These are phyloP conservation scores for Pao palembangensis DNA, from an alignment of 2,113 vertebrate genomes.

Conservation along the genomic window DNA sequence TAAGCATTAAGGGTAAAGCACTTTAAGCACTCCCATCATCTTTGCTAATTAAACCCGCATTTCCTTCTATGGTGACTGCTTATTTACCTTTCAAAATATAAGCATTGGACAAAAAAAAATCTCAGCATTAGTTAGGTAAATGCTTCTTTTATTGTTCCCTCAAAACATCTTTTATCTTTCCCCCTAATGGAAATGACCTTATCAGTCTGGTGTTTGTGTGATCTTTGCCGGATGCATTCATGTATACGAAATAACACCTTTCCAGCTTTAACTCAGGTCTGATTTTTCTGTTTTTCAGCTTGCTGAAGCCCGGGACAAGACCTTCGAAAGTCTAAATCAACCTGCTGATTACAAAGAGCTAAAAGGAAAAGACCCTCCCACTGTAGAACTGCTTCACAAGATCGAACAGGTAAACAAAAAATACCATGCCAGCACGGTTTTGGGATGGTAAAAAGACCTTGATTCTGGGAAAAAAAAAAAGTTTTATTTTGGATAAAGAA, in stretches of 20 bases:
- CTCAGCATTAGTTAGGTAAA: too few species aligned
- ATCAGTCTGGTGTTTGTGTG: too few species aligned
- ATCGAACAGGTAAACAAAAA: slow-evolving; percentile 77
- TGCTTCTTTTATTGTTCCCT: too few species aligned
- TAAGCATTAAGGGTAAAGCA: too few species aligned
- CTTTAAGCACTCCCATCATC: neutral
- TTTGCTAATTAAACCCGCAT: neutral
- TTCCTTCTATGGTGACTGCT: neutral
- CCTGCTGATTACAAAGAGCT: slow-evolving; percentile 66
- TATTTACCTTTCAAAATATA: too few species aligned
- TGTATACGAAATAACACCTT: neutral
- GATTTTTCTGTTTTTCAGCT: slow-evolving; percentile 66
- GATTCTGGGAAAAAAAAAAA: too few species aligned
- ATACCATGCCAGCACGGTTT: neutral
- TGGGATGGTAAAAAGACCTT: neutral
- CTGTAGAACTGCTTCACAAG: slow-evolving; percentile 79
- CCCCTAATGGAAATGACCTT: too few species aligned
- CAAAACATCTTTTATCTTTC: too few species aligned
- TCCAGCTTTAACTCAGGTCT: neutral
- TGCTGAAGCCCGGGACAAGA: slow-evolving; percentile 81
- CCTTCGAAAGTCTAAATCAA: slow-evolving; percentile 58
- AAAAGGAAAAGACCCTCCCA: slow-evolving; percentile 78
- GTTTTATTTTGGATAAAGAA: too few species aligned
- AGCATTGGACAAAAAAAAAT: too few species aligned
- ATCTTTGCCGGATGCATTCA: too few species aligned